Percentiles rank a stretch among this genome's conserved stretches.
Conservation (phyloP, 2,888 invertebrate genomes). For the Chloromyia formosa region DNA sequence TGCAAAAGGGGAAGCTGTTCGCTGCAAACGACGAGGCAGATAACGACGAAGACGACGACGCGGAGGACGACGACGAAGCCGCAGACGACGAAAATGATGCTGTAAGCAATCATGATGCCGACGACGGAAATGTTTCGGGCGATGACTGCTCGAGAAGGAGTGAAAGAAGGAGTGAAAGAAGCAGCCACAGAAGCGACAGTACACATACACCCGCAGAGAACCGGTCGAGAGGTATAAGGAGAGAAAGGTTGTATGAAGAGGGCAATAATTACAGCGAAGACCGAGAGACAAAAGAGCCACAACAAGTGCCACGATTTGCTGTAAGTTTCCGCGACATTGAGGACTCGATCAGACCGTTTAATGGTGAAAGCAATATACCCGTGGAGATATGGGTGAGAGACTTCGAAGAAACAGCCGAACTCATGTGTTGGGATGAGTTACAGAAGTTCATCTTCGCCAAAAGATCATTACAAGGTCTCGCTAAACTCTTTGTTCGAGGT, state of each 20-base stretch:
- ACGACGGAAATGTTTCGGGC: not conserved
- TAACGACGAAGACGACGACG: no score
- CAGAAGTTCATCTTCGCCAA: slow-evolving; percentile 13
- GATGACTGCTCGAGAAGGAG: slow-evolving; percentile 1
- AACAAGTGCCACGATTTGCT: slow-evolving; percentile 34
- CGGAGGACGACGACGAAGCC: no score
- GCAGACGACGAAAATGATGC: not conserved
- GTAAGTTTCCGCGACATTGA: not conserved
- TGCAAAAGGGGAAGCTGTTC: not conserved
- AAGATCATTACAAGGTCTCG: not conserved
- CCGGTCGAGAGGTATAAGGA: not conserved
- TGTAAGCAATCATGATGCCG: not conserved
- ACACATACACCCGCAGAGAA: not conserved
- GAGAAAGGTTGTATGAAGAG: not conserved
- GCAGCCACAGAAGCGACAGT: slow-evolving; percentile 1
- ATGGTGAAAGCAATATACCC: not conserved
- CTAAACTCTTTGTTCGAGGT: slow-evolving; percentile 3
- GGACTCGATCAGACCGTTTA: not conserved
- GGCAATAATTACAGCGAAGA: not conserved
- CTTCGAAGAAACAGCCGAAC: not conserved
- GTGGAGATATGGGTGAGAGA: not conserved
- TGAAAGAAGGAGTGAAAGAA: not conserved
- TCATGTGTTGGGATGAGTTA: not conserved
- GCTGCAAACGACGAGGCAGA: not conserved
- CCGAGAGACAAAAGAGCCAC: no score